phyloP scores from a whole-genome alignment of 2,888 invertebrate species.

The Muscina levida region DNA sequence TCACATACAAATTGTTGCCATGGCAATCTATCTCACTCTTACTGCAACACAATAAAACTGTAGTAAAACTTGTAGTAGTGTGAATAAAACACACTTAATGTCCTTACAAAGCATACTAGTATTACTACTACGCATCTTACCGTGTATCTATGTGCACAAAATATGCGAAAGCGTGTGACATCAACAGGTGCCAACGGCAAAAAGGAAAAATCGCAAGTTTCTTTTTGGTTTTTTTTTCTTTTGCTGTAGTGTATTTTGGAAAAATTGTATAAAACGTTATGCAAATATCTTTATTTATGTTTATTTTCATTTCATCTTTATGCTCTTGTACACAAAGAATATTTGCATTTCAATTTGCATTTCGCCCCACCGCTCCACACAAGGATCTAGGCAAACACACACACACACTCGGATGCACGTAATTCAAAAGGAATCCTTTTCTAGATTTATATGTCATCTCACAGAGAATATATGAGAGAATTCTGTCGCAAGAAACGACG shows the following conservation, averaged over 20 bases:
- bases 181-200: conserved; percentile 10
- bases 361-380: not conserved
- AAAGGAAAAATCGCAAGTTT: not conserved
- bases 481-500: not conserved
- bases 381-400: not conserved
- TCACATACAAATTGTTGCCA: too few relatives aligned
- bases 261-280: conserved; percentile 17
- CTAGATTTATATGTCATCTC: conserved; percentile 16
- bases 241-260: not conserved
- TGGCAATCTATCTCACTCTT: too few relatives aligned
- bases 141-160: too few relatives aligned
- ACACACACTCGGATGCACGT: not conserved
- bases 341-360: conserved; percentile 19
- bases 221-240: not conserved
- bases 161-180: not conserved
- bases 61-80: too few relatives aligned
- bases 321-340: conserved; percentile 3
- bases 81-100: too few relatives aligned
- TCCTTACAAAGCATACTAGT: too few relatives aligned
- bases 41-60: too few relatives aligned
- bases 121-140: too few relatives aligned
- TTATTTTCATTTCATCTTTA: conserved; percentile 10
- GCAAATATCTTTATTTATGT: conserved; percentile 19
- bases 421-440: not conserved
- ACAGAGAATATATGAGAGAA: not conserved